Evolutionary conservation across 2,888 invertebrate species (phyloP).

Genomic region (Drosophila flavopinicola): DNA sequence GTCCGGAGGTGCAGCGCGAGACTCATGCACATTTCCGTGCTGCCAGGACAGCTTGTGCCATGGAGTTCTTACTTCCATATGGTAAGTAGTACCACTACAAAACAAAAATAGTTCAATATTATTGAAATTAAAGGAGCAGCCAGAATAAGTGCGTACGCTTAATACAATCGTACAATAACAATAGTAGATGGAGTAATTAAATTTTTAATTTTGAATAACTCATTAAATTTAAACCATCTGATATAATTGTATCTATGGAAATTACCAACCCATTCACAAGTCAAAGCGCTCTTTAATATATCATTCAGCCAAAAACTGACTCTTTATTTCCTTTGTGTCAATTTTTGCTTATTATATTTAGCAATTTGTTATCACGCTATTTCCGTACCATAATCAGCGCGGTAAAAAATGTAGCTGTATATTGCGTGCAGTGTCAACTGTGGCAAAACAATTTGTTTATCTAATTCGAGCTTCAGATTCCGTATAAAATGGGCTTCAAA

Average conservation of each 20-base stretch:
- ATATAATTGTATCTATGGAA: too few relatives aligned
- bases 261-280: too few relatives aligned
- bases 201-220: neutral
- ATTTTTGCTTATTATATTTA: slow-evolving; percentile 4
- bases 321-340: slow-evolving; percentile 29
- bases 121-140: too few relatives aligned
- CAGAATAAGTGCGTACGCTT: neutral
- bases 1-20: slow-evolving; percentile 46
- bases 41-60: slow-evolving; percentile 45
- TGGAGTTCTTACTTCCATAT: slow-evolving; percentile 55
- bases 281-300: too few relatives aligned
- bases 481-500: slow-evolving; percentile 37
- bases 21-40: slow-evolving; percentile 42
- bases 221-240: too few relatives aligned
- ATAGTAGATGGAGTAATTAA: neutral
- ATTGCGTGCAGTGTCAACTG: slow-evolving; percentile 37
- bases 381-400: slow-evolving; percentile 22
- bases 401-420: slow-evolving; percentile 31
- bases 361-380: slow-evolving; percentile 47
- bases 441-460: slow-evolving; percentile 6
- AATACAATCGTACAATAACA: neutral
- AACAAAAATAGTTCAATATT: neutral
- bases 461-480: neutral
- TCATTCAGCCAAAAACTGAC: slow-evolving; percentile 1
- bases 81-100: slow-evolving; percentile 30